These are phyloP conservation scores for Trilocha varians DNA, from an alignment of 2,888 invertebrate species.

Conservation along the genomic window DNA sequence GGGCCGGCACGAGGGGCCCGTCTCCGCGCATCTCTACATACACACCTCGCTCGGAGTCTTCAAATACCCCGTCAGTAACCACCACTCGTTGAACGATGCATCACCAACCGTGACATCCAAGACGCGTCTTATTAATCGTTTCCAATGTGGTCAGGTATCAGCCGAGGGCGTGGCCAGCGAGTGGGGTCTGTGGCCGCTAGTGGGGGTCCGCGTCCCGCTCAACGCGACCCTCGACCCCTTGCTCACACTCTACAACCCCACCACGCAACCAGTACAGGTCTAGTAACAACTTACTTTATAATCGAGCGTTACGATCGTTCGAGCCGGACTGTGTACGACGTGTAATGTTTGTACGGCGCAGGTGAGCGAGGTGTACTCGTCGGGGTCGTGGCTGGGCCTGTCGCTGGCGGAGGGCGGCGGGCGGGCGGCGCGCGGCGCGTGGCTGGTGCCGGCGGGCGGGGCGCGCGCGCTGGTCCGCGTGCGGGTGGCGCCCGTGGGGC, in stretches of 20 bases:
- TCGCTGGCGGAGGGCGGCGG: constrained; percentile 85
- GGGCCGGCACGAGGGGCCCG: constrained; percentile 90
- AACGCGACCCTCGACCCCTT: constrained; percentile 92
- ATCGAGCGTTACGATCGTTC: no score
- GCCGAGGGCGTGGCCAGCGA: constrained; percentile 91
- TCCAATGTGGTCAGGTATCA: no score
- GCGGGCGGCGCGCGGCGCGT: constrained; percentile 83
- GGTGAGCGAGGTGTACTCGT: constrained; percentile 87
- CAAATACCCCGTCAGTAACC: constrained; percentile 80
- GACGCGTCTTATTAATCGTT: no score
- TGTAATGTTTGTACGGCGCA: constrained; percentile 27
- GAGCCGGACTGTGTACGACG: no score
- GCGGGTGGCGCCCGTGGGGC: constrained; percentile 72
- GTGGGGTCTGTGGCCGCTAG: constrained; percentile 91
- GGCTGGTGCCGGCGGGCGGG: constrained; percentile 93
- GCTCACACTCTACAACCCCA: constrained; percentile 96
- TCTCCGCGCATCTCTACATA: constrained; percentile 90
- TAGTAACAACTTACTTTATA: no score
- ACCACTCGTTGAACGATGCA: not conserved
- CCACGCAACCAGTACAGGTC: constrained; percentile 88
- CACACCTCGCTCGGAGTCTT: constrained; percentile 95
- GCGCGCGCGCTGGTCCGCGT: constrained; percentile 91
- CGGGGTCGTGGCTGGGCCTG: constrained; percentile 94
- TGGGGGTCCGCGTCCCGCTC: constrained; percentile 91
- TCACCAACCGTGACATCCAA: not conserved